Evolutionary conservation across 2,888 invertebrate genomes (phyloP).

Genomic region (Drosophila engyochracea): DNA sequence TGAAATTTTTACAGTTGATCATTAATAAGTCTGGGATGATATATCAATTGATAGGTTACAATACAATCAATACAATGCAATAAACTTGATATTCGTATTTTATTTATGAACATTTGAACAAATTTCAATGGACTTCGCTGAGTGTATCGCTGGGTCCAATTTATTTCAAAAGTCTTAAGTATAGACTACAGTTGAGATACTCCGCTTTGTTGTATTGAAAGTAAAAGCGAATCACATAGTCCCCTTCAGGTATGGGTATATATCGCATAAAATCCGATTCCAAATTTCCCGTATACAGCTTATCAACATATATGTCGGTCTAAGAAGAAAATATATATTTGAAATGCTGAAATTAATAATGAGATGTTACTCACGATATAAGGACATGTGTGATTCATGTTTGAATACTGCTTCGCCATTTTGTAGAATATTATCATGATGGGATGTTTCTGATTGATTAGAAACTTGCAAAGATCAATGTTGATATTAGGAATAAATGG

Average conservation of each 20-base stretch:
- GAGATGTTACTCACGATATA: background rate
- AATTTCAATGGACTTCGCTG: too few relatives aligned
- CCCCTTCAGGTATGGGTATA: background rate
- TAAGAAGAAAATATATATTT: background rate
- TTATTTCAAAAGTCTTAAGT: accelerated
- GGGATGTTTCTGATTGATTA: background rate
- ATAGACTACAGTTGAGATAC: accelerated
- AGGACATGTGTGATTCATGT: background rate
- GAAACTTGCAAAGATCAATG: background rate
- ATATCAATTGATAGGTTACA: too few relatives aligned
- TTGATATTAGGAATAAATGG: accelerated
- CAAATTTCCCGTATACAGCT: background rate
- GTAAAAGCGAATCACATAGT: accelerated
- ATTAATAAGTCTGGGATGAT: too few relatives aligned
- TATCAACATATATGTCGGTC: accelerated
- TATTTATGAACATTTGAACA: too few relatives aligned
- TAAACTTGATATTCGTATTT: too few relatives aligned
- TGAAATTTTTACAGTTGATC: too few relatives aligned
- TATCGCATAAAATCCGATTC: background rate
- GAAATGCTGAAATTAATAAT: background rate
- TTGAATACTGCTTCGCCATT: background rate
- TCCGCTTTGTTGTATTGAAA: background rate
- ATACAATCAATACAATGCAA: too few relatives aligned
- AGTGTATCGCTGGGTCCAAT: background rate
- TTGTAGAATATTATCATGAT: accelerated